phyloP scores from a whole-genome alignment of 2,113 vertebrate species.

The Gobio gobio region DNA sequence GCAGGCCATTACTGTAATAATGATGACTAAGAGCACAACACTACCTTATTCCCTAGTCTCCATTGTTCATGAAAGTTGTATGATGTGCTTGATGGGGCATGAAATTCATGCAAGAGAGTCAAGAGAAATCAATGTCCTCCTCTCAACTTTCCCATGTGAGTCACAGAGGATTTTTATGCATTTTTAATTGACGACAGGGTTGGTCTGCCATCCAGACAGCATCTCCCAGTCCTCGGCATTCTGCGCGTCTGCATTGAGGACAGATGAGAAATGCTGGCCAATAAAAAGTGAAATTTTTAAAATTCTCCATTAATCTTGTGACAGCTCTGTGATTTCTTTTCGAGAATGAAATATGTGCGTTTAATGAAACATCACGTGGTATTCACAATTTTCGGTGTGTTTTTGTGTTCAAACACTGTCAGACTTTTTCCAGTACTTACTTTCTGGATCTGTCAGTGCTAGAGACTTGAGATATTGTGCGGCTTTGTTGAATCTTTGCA shows the following conservation, averaged over 20 bases:
- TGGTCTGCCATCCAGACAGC: background rate
- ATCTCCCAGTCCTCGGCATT: background rate
- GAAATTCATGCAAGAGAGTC: slow-evolving; percentile 19
- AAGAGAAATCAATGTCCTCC: slow-evolving; percentile 7
- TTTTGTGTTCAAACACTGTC: background rate
- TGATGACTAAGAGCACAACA: slow-evolving; percentile 1
- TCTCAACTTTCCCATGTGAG: slow-evolving; percentile 24
- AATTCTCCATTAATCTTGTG: slow-evolving; percentile 21
- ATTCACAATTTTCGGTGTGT: background rate
- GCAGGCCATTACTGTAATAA: background rate
- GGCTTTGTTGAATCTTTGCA: background rate
- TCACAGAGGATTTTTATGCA: background rate
- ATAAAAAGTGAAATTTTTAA: background rate
- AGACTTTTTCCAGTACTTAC: slow-evolving; percentile 2
- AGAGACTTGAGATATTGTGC: background rate
- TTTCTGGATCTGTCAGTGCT: background rate
- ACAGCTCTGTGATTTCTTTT: slow-evolving; percentile 16
- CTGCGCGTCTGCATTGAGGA: background rate
- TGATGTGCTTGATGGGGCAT: slow-evolving; percentile 27
- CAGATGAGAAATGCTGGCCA: background rate
- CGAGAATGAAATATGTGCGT: slow-evolving; percentile 8
- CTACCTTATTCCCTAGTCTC: background rate
- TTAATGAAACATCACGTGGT: background rate
- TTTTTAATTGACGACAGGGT: slow-evolving; percentile 1
- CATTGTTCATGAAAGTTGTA: slow-evolving; percentile 1